A percentile compares a stretch with the other conserved stretches of the same genome.
These are phyloP conservation scores for Pollenia griseotomentosa DNA, from an alignment of 2,888 invertebrate genomes.

Conservation along the genomic window DNA sequence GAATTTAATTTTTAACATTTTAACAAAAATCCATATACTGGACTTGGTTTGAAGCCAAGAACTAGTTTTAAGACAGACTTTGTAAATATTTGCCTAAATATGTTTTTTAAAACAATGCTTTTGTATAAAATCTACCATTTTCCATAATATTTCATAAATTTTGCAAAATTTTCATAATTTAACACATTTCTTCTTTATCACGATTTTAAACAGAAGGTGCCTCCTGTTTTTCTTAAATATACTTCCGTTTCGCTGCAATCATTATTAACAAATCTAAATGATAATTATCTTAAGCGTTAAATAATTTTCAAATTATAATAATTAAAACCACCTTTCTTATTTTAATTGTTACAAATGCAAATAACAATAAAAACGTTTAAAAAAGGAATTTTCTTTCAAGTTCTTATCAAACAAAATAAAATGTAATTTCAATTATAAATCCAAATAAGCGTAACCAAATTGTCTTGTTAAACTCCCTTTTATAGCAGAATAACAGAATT, in stretches of 20 bases:
- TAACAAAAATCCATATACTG: no score
- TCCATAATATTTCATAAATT: background rate
- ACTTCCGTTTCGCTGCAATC: background rate
- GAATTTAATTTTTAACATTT: no score
- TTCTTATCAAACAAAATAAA: background rate
- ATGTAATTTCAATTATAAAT: conserved; percentile 81
- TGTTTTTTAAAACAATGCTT: no score
- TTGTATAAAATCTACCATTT: no score
- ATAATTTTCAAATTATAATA: conserved; percentile 54
- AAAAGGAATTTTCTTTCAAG: conserved; percentile 67
- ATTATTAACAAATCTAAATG: conserved; percentile 25
- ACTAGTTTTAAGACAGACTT: no score
- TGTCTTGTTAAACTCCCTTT: conserved; percentile 56
- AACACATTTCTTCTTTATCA: background rate
- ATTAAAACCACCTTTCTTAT: conserved; percentile 48
- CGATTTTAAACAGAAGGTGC: background rate
- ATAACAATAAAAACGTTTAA: conserved; percentile 32
- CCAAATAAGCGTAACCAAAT: conserved; percentile 80
- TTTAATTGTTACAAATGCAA: conserved; percentile 31
- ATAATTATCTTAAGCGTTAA: conserved; percentile 74
- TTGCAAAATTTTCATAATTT: background rate
- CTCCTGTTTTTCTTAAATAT: background rate
- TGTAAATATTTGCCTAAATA: no score
- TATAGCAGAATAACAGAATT: background rate
- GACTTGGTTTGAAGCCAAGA: no score